Evolutionary conservation across 2,888 invertebrate genomes (phyloP), one percentile per base, ranked within the genome.

Genomic region (Volucella bombylans): DNA sequence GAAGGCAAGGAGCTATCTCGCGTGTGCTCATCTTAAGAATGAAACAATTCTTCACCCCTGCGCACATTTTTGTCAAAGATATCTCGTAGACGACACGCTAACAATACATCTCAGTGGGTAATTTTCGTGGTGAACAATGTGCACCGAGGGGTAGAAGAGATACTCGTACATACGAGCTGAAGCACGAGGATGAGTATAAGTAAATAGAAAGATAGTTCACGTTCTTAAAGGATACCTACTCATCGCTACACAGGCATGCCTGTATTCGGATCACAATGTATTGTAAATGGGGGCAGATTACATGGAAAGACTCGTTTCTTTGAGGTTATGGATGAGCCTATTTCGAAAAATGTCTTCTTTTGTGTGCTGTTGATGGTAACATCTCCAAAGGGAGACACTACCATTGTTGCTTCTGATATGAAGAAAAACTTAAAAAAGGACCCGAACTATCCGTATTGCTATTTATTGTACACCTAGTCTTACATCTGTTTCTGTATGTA

Each of bases 141-240:
- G 11, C n/a, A 61, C 12, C 12, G 43, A 12, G 47, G 41, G 39
- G 6, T 0, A 31, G 31, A 6, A 23, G 23, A 23, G 23, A 18
- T 18, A 18, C n/a, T n/a, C n/a, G n/a, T n/a, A n/a, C n/a, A 23
- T 23, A 23, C 23, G 23, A 31, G 6, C 6, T 31, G 6, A 6
- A 31, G 31, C 31, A 31, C 31, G 6, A 31, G 31, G 0, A 31
- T 6, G 31, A 6, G 1, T 31, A n/a, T 49, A 59, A 79, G 73
- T 79, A 52, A 73, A 74, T 83, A 79, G 79, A 65, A 69, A 83
- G 74, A 83, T 69, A 74, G 59, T 57, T 64, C 77, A 69, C 49
- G 38, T 74, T 74, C 69, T 69, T 55, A 69, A 50, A 65, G 62
- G 45, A 54, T 65, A 47, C 31, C n/a, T 49, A 55, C 39, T 49